A percentile compares a stretch with the other conserved stretches of the same genome.
These are phyloP conservation scores for Tetrao urogallus DNA, from an alignment of 2,113 vertebrate species.

Conservation along the genomic window DNA sequence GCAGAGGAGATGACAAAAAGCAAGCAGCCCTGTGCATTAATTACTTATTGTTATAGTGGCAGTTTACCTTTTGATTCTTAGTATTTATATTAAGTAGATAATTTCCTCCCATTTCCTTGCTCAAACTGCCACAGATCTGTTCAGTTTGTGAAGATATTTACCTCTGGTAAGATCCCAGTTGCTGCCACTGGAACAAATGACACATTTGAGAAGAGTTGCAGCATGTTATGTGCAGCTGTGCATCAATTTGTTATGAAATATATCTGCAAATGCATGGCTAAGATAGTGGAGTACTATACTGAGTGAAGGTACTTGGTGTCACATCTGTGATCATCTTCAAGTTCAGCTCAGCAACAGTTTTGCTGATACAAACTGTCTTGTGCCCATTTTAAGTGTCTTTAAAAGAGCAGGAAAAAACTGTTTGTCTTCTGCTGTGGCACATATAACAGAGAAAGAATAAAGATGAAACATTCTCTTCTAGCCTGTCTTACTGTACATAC, in stretches of 20 bases:
- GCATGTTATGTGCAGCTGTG: background rate
- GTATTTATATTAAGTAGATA: background rate
- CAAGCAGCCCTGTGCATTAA: background rate
- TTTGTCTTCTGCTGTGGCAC: background rate
- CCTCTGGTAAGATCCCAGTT: background rate
- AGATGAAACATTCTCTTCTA: background rate
- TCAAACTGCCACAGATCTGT: background rate
- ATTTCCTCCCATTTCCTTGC: background rate
- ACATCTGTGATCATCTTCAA: background rate
- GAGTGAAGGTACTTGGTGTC: background rate
- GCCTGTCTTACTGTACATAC: background rate
- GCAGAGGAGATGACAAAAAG: background rate
- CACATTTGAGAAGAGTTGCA: background rate
- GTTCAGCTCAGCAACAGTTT: background rate
- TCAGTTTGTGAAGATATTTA: background rate
- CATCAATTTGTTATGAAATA: background rate
- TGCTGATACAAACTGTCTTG: background rate
- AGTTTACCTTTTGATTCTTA: background rate
- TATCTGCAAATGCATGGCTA: background rate
- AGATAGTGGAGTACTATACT: background rate
- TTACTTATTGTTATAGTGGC: background rate
- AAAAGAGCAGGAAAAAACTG: background rate
- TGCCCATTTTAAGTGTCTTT: background rate
- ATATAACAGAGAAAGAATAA: background rate
- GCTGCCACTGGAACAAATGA: background rate